Percentiles rank a stretch among this genome's conserved stretches.
Evolutionary conservation across 2,888 invertebrate species (phyloP).

Genomic region (Acrobasis repandana): DNA sequence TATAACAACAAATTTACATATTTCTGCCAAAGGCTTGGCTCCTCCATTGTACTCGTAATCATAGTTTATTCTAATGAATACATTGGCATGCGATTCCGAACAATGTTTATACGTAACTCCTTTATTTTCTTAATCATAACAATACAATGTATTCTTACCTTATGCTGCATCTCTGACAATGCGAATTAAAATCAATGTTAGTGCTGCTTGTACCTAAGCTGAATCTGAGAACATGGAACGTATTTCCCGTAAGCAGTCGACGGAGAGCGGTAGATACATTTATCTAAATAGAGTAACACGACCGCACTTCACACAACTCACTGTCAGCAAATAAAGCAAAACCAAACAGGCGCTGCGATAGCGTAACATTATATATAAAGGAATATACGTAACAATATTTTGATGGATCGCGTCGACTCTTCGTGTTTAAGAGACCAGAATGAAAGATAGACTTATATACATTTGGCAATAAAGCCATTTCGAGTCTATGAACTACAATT

Average conservation of each 20-base stretch:
- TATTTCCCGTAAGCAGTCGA: constrained; percentile 18
- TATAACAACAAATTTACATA: no score
- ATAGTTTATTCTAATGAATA: no score
- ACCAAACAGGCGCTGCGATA: constrained; percentile 10
- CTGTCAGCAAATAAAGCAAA: constrained; percentile 17
- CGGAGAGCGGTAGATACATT: constrained; percentile 15
- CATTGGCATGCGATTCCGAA: no score
- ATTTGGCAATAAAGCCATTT: constrained; percentile 7
- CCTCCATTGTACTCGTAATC: no score
- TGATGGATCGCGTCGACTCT: neutral
- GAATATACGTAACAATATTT: neutral
- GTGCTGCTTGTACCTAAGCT: constrained; percentile 4
- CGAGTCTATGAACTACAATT: constrained; percentile 6
- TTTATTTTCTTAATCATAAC: neutral
- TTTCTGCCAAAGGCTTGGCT: no score
- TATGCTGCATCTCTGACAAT: neutral
- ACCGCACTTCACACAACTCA: constrained; percentile 12
- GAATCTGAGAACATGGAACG: constrained; percentile 3
- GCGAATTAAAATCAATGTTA: neutral
- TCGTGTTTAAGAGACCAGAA: constrained; percentile 10
- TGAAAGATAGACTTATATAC: neutral
- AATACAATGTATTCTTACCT: neutral
- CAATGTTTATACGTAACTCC: no score
- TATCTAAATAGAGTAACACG: constrained; percentile 20
- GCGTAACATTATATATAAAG: constrained; percentile 2